Evolutionary conservation across 2,113 vertebrate species (phyloP).

Genomic region (Apteryx owenii): DNA sequence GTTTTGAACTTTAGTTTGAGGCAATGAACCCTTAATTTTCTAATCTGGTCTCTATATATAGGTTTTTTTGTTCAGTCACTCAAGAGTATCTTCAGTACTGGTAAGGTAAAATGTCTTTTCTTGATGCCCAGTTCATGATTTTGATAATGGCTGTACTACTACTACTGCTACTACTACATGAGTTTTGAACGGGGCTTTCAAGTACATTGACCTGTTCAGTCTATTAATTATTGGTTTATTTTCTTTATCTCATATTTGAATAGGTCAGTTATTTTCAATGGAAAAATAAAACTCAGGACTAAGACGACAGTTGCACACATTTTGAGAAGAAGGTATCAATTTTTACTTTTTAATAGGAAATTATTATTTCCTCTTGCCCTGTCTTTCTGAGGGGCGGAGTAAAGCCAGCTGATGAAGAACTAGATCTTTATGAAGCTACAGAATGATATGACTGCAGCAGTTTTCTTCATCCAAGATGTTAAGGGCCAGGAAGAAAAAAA

Average conservation of each 20-base stretch:
- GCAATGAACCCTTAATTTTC: not conserved
- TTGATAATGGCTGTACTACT: not conserved
- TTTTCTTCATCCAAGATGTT: not conserved
- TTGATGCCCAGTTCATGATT: not conserved
- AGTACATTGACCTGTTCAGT: not conserved
- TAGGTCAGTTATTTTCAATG: not conserved
- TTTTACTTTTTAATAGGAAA: not conserved
- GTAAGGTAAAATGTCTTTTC: not conserved
- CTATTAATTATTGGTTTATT: not conserved
- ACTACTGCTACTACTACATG: not conserved
- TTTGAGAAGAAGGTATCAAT: not conserved
- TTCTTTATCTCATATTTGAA: not conserved
- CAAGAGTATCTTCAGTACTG: not conserved
- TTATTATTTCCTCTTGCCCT: not conserved
- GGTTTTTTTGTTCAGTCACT: not conserved
- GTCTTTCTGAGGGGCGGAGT: not conserved
- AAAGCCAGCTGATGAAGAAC: not conserved
- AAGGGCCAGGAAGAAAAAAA: too few relatives aligned
- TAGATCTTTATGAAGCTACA: not conserved
- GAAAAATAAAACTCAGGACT: not conserved
- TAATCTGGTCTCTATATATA: accelerated
- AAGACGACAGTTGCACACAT: not conserved
- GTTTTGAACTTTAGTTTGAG: not conserved
- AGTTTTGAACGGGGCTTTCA: not conserved
- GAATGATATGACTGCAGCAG: not conserved